Evolutionary conservation across 2,888 invertebrate species (phyloP).

Genomic region (Agonum fuliginosum): DNA sequence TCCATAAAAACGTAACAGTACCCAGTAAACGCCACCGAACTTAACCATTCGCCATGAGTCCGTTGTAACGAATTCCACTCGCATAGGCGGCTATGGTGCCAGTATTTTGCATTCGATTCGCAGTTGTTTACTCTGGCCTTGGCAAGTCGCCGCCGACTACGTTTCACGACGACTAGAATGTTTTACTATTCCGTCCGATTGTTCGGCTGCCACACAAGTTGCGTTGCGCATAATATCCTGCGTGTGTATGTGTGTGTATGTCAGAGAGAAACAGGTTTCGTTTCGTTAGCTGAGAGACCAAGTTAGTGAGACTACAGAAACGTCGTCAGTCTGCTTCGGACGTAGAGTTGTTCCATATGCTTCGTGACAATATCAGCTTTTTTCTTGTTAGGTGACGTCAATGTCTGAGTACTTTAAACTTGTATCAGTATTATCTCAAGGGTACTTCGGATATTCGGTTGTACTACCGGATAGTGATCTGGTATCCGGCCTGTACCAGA

Average conservation of each 20-base stretch:
- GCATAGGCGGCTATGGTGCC: background rate
- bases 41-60: background rate
- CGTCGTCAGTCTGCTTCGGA: too few species aligned
- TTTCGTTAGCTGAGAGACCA: background rate
- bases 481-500: too few species aligned
- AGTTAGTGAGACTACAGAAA: too few species aligned
- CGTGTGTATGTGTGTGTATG: background rate
- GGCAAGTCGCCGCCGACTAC: constrained; percentile 1
- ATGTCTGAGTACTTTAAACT: too few species aligned
- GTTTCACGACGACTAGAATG: background rate
- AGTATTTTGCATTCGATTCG: constrained; percentile 10
- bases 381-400: too few species aligned
- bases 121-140: constrained; percentile 14
- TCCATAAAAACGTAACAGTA: too few species aligned
- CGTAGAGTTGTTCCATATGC: too few species aligned
- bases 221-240: constrained; percentile 21
- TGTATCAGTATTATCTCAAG: too few species aligned
- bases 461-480: too few species aligned
- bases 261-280: constrained; percentile 13
- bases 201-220: constrained; percentile 33
- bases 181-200: constrained; percentile 36
- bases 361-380: too few species aligned
- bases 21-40: background rate
- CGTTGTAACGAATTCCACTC: background rate
- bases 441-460: too few species aligned